A percentile compares a stretch with the other conserved stretches of the same genome.
phyloP scores from a whole-genome alignment of 2,797 vertebrate genomes.

The Acanthornis magna region DNA sequence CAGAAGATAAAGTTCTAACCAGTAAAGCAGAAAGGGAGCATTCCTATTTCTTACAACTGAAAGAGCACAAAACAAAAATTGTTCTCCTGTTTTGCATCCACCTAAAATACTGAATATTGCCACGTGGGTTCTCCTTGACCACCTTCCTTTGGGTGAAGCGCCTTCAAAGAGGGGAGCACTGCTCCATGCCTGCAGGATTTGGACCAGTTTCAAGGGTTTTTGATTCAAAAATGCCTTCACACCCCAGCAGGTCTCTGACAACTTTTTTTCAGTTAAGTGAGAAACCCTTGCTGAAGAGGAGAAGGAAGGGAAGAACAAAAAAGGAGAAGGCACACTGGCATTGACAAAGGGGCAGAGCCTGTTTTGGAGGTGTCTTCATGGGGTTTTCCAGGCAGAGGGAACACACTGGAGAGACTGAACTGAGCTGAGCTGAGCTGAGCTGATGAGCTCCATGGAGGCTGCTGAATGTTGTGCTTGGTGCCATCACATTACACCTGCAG shows the following conservation, averaged over 20 bases:
- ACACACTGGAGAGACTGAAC: neutral
- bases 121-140: neutral
- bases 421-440: neutral
- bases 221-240: neutral
- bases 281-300: neutral
- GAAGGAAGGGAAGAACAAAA: neutral
- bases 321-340: neutral
- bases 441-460: neutral
- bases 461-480: neutral
- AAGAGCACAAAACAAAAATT: neutral
- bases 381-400: neutral
- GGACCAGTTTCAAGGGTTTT: neutral
- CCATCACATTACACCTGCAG: rapidly evolving
- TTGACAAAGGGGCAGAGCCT: neutral
- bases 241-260: neutral
- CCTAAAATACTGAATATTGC: neutral
- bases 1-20: neutral
- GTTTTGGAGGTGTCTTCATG: neutral
- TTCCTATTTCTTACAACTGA: neutral
- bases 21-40: neutral
- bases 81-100: neutral
- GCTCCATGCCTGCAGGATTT: neutral
- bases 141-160: neutral
- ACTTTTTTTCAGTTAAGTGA: neutral
- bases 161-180: rapidly evolving